Conservation (phyloP, 2,888 invertebrate genomes). For the Idaea dimidiata region DNA sequence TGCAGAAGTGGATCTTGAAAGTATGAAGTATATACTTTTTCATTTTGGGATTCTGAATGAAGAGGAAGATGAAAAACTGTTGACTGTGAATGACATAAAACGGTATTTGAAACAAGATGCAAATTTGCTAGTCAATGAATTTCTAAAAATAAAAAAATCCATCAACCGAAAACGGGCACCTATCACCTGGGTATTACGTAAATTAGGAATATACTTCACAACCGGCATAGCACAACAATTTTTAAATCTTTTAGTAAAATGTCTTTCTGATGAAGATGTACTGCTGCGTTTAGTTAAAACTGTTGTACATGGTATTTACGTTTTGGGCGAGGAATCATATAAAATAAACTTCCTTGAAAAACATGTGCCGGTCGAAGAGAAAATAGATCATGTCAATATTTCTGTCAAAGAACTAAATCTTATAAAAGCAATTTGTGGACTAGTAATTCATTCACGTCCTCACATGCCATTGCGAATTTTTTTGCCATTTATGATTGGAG, state of each 20-base stretch:
- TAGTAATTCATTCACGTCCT: slow-evolving; percentile 39
- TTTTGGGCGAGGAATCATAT: slow-evolving; percentile 35
- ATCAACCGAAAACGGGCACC: slow-evolving; percentile 13
- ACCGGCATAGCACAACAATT: slow-evolving; percentile 44
- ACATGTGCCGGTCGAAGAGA: slow-evolving; percentile 37
- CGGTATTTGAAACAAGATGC: slow-evolving; percentile 35
- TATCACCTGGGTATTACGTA: slow-evolving; percentile 40
- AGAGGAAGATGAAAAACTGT: slow-evolving; percentile 9
- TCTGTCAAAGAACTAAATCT: slow-evolving; percentile 26
- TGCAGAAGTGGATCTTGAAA: slow-evolving; percentile 34
- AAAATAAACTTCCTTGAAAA: slow-evolving; percentile 42
- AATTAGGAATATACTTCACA: slow-evolving; percentile 51
- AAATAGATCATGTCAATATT: slow-evolving; percentile 36
- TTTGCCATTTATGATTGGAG: slow-evolving; percentile 41
- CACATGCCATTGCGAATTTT: slow-evolving; percentile 37
- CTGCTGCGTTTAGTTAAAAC: slow-evolving; percentile 12
- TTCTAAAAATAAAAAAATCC: slow-evolving; percentile 24
- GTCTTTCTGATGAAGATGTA: slow-evolving; percentile 19
- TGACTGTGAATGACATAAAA: slow-evolving; percentile 27
- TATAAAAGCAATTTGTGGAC: slow-evolving; percentile 45
- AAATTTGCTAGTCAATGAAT: slow-evolving; percentile 21
- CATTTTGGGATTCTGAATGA: slow-evolving; percentile 11
- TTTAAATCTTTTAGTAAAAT: slow-evolving; percentile 35
- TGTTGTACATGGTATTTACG: slow-evolving; percentile 41
- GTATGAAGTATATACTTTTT: slow-evolving; percentile 20